Percentiles rank a stretch among this genome's conserved stretches.
phyloP scores from a whole-genome alignment of 2,113 vertebrate species.

The Lampris megalopsis region DNA sequence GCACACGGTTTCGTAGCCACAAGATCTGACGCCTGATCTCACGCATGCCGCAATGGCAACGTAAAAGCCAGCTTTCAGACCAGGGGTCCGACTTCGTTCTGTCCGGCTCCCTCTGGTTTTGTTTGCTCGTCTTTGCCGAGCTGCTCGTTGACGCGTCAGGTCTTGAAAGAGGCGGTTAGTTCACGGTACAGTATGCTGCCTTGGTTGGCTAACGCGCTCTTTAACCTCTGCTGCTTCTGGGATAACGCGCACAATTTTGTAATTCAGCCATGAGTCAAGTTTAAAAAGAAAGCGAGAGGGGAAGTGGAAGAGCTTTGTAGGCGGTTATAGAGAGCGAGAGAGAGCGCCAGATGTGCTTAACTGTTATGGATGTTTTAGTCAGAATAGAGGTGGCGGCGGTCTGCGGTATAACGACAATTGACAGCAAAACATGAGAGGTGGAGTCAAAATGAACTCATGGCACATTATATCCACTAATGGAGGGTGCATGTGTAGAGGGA shows the following conservation, averaged over 20 bases:
- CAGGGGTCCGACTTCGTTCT: conserved; percentile 14
- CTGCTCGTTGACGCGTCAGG: not conserved
- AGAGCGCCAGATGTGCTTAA: not conserved
- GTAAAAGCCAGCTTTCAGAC: conserved; percentile 14
- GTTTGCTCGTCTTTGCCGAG: conserved; percentile 17
- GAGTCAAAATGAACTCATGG: conserved; percentile 29
- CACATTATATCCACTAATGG: conserved; percentile 11
- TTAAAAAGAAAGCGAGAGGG: not conserved
- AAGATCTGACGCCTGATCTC: conserved; percentile 52
- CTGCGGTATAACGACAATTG: conserved; percentile 56
- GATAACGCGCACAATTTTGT: not conserved
- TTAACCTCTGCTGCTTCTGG: not conserved
- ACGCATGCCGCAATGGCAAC: conserved; percentile 27
- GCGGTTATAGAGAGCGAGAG: conserved; percentile 22
- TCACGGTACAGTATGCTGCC: not conserved
- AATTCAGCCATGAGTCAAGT: not conserved
- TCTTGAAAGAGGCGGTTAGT: not conserved
- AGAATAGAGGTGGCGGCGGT: conserved; percentile 31
- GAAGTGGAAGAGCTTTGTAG: not conserved
- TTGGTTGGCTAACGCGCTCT: not conserved
- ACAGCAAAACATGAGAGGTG: conserved; percentile 24
- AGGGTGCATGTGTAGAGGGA: conserved; percentile 49
- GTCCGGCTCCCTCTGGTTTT: conserved; percentile 58
- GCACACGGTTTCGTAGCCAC: conserved; percentile 8
- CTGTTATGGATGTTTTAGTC: not conserved